A percentile compares a stretch with the other conserved stretches of the same genome.
Evolutionary conservation across 2,888 invertebrate species (phyloP).

Genomic region (Clivina fossor): DNA sequence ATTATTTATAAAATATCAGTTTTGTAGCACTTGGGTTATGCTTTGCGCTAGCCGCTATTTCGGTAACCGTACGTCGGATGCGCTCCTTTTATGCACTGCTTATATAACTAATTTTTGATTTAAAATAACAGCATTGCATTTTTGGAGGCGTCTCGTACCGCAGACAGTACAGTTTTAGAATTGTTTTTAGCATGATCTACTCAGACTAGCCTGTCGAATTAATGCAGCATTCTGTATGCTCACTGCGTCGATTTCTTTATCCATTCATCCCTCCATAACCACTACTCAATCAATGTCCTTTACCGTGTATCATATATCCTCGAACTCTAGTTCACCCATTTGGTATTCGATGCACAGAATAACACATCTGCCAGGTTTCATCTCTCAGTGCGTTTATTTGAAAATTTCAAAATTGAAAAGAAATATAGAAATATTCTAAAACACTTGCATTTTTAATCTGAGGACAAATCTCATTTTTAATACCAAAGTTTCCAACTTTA

Average conservation of each 20-base stretch:
- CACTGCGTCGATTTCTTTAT: constrained; percentile 17
- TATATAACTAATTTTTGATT: not conserved
- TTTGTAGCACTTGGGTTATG: constrained; percentile 52
- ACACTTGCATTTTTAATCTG: no score
- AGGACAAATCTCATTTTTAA: no score
- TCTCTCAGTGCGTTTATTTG: no score
- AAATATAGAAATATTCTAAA: no score
- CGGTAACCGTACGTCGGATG: constrained; percentile 41
- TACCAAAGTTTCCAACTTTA: no score
- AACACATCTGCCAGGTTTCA: no score
- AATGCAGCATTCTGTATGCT: constrained; percentile 34
- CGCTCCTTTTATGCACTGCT: constrained; percentile 23
- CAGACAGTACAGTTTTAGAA: constrained; percentile 29
- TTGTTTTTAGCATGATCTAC: constrained; percentile 35
- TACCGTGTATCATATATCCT: no score
- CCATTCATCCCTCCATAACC: constrained; percentile 6
- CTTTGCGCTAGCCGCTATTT: constrained; percentile 50
- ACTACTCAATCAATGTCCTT: no score
- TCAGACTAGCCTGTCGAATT: constrained; percentile 34
- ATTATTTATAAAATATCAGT: constrained; percentile 42
- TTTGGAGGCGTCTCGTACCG: constrained; percentile 29
- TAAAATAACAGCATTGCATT: constrained; percentile 6
- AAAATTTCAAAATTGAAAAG: no score
- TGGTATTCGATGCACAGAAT: no score
- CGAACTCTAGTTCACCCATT: no score